Conservation (phyloP, 2,797 vertebrate genomes). For the Vespertilio murinus region DNA sequence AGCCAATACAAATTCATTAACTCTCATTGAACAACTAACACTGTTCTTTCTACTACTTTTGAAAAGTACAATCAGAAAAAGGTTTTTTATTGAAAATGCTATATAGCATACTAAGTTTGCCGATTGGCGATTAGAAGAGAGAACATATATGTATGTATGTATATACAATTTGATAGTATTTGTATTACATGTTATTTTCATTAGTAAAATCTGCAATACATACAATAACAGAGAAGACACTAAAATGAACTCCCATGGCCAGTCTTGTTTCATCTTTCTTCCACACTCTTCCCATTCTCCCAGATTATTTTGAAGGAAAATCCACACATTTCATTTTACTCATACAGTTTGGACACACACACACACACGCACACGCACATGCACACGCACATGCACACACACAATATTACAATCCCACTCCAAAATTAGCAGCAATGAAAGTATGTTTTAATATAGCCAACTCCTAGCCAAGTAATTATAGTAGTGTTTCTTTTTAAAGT, state of each 20-base stretch:
- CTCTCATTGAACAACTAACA: not conserved
- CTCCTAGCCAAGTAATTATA: not conserved
- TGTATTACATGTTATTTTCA: not conserved
- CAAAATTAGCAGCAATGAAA: not conserved
- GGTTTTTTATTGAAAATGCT: not conserved
- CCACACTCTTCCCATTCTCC: not conserved
- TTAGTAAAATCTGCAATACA: not conserved
- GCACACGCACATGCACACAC: too few relatives aligned
- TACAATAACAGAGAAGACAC: not conserved
- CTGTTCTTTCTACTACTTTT: not conserved
- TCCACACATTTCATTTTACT: not conserved
- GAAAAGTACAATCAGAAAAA: conserved; percentile 1
- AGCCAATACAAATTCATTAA: not conserved
- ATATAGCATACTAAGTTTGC: not conserved
- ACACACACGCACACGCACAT: too few relatives aligned
- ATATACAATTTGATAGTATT: not conserved
- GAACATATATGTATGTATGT: not conserved
- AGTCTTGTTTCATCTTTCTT: not conserved
- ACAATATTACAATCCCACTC: not conserved
- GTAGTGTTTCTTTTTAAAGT: conserved; percentile 35
- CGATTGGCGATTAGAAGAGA: not conserved
- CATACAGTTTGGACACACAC: too few relatives aligned
- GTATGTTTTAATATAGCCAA: not conserved
- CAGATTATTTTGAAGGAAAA: not conserved
- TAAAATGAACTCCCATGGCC: not conserved